These are phyloP conservation scores for Myoxocephalus aenaeus DNA, from an alignment of 2,797 vertebrate genomes.

Conservation along the genomic window DNA sequence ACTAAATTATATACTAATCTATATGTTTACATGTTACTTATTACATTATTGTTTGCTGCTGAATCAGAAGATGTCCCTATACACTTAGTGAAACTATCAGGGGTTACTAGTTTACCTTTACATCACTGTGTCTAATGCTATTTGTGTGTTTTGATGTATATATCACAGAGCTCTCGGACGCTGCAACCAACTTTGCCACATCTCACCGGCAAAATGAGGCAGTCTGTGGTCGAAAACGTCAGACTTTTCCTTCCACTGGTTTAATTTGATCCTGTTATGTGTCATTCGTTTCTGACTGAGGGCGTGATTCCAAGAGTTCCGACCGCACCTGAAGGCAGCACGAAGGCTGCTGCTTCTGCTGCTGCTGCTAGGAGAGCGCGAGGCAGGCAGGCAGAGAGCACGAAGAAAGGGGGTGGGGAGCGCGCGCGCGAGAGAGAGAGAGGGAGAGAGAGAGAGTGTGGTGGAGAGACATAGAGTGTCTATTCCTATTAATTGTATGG, in stretches of 20 bases:
- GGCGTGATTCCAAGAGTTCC: constrained; percentile 26
- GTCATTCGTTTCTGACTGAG: constrained; percentile 6
- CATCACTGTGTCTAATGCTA: background rate
- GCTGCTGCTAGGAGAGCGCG: constrained; percentile 81
- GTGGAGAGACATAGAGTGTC: constrained; percentile 61
- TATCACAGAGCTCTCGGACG: background rate
- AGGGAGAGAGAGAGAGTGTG: constrained; percentile 27
- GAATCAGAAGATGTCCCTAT: background rate
- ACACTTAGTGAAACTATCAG: background rate
- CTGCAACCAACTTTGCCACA: too few relatives aligned
- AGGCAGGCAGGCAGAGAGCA: constrained; percentile 76
- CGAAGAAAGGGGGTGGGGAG: constrained; percentile 79
- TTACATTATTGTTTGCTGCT: background rate
- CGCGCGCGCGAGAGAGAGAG: background rate
- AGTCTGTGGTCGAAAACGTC: background rate
- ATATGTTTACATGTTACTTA: background rate
- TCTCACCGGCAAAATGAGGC: background rate
- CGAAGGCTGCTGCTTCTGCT: constrained; percentile 52
- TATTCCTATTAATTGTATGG: constrained; percentile 72
- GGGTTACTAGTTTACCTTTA: background rate
- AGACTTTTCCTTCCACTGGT: background rate
- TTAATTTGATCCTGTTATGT: background rate
- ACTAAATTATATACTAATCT: background rate
- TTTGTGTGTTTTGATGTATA: background rate
- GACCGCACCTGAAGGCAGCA: constrained; percentile 42